Percentiles rank a stretch among this genome's conserved stretches.
Conservation (phyloP, 2,113 vertebrate species). For the Nycticebus coucang region DNA sequence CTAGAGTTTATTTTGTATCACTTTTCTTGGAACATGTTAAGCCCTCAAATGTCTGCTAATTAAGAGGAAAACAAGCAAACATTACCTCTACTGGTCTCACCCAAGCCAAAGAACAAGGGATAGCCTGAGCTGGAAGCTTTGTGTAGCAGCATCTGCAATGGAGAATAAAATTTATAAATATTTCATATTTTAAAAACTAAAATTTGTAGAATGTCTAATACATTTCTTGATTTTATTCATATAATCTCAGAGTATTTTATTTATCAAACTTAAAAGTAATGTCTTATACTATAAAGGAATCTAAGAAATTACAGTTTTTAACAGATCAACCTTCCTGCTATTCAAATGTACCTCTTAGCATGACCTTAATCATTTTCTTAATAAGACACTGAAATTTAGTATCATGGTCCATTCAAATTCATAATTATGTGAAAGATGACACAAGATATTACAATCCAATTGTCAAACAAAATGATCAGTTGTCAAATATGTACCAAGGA, state of each 20-base stretch:
- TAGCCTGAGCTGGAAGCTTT: slow-evolving; percentile 93
- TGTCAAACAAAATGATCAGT: background rate
- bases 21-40: background rate
- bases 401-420: background rate
- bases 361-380: slow-evolving; percentile 26
- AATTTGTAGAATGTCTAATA: background rate
- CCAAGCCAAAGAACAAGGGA: slow-evolving; percentile 91
- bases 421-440: background rate
- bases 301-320: background rate
- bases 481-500: background rate
- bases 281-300: slow-evolving; percentile 2
- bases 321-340: background rate
- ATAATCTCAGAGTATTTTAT: background rate
- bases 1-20: background rate
- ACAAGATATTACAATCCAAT: background rate
- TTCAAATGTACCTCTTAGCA: background rate
- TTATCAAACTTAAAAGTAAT: slow-evolving; percentile 31
- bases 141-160: slow-evolving; percentile 89
- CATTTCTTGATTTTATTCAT: background rate
- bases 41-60: background rate
- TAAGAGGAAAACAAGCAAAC: slow-evolving; percentile 14
- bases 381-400: slow-evolving; percentile 27
- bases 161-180: slow-evolving; percentile 37
- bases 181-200: background rate
- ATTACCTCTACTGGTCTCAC: slow-evolving; percentile 89